A percentile compares a stretch with the other conserved stretches of the same genome.
These are phyloP conservation scores for Zophobas atratus DNA, from an alignment of 1,140 invertebrate genomes.

Conservation along the genomic window DNA sequence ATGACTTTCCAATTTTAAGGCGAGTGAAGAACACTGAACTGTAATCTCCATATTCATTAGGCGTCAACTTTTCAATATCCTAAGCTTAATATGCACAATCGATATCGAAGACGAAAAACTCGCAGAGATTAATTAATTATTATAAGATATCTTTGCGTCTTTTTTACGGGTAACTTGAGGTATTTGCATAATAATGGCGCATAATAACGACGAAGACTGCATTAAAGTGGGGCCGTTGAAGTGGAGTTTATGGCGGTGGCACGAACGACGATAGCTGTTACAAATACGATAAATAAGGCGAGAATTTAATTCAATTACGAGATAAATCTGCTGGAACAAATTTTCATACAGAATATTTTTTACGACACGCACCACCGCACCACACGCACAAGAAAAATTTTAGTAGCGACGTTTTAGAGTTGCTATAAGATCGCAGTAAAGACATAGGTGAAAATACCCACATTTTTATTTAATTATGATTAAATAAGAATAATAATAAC, in stretches of 20 bases:
- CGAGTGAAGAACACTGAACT: slow-evolving; percentile 32
- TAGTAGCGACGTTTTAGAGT: no score
- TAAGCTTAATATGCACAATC: slow-evolving; percentile 27
- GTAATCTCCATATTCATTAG: slow-evolving; percentile 43
- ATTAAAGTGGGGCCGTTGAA: background rate
- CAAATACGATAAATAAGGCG: background rate
- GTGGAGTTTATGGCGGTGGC: background rate
- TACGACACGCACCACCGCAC: background rate
- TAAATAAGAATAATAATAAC: no score
- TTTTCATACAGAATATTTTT: background rate
- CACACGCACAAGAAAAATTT: slow-evolving; percentile 4
- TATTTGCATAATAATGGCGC: slow-evolving; percentile 35
- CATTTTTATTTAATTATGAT: no score
- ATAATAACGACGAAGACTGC: background rate
- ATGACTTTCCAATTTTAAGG: slow-evolving; percentile 31
- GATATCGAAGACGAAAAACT: slow-evolving; percentile 34
- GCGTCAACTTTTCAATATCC: slow-evolving; percentile 40
- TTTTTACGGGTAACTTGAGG: slow-evolving; percentile 25
- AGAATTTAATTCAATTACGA: slow-evolving; percentile 1
- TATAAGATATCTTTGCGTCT: slow-evolving; percentile 18
- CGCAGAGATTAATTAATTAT: slow-evolving; percentile 31
- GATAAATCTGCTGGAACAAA: slow-evolving; percentile 1
- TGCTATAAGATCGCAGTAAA: no score
- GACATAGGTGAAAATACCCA: no score
- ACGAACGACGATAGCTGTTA: background rate